Conservation (phyloP, 2,113 vertebrate genomes). For the Mesitornis unicolor region DNA sequence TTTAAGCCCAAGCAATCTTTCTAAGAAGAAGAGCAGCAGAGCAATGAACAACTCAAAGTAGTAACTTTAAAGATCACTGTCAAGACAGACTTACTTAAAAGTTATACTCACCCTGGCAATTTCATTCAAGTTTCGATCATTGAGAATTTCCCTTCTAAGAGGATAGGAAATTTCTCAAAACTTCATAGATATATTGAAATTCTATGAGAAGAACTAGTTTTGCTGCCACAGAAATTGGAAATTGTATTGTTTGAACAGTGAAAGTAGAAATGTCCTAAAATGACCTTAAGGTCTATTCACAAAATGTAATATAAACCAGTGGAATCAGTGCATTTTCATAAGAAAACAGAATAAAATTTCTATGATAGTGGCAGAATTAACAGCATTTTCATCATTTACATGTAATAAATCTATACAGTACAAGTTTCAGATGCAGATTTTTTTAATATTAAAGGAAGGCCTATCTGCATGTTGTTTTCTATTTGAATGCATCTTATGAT, state of each 20-base stretch:
- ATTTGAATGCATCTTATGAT: not conserved
- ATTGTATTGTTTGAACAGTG: not conserved
- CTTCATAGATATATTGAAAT: not conserved
- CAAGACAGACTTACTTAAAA: not conserved
- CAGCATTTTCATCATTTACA: not conserved
- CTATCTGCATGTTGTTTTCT: not conserved
- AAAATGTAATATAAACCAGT: slow-evolving; percentile 18
- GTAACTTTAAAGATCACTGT: not conserved
- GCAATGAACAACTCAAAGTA: not conserved
- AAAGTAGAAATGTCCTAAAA: slow-evolving; percentile 11
- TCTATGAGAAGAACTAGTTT: not conserved
- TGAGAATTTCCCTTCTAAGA: not conserved
- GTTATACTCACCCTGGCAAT: not conserved
- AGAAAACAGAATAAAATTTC: not conserved
- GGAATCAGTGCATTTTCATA: not conserved
- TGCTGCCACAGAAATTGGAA: slow-evolving; percentile 55
- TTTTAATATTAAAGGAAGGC: not conserved
- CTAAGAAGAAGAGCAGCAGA: not conserved
- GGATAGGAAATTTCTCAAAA: not conserved
- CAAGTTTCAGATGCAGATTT: not conserved
- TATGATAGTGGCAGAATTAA: not conserved
- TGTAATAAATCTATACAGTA: not conserved
- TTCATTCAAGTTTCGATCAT: not conserved
- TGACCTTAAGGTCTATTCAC: slow-evolving; percentile 53
- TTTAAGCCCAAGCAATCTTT: not conserved